phyloP scores from a whole-genome alignment of 1,140 invertebrate genomes.

The Littorina saxatilis region DNA sequence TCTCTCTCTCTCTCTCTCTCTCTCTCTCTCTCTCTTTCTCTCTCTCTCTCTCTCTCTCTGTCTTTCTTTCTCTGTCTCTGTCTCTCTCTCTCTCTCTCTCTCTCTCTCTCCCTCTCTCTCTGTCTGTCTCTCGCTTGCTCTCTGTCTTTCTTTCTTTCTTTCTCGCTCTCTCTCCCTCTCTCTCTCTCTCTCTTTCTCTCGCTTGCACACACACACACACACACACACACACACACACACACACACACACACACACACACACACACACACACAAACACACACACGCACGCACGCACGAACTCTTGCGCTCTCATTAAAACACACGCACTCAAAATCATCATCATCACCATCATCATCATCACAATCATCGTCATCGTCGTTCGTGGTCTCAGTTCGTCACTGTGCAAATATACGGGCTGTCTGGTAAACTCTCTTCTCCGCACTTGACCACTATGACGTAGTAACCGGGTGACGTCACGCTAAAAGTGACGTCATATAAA shows the following conservation, averaged over 20 bases:
- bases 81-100: neutral
- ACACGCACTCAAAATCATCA: neutral
- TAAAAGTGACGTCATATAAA: constrained; percentile 67
- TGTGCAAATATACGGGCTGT: constrained; percentile 64
- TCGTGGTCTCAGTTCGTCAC: constrained; percentile 34
- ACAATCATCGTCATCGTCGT: too few relatives aligned
- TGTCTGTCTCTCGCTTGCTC: neutral
- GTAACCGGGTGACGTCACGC: constrained; percentile 64
- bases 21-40: neutral
- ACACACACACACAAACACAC: constrained; percentile 3
- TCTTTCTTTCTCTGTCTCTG: neutral
- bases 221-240: constrained; percentile 12
- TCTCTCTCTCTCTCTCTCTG: neutral
- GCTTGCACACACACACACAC: neutral
- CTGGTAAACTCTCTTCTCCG: constrained; percentile 61
- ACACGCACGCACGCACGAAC: neutral
- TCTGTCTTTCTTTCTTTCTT: neutral
- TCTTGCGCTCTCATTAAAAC: too few relatives aligned
- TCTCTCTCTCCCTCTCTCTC: neutral
- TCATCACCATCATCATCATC: too few relatives aligned
- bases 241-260: neutral
- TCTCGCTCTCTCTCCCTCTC: too few relatives aligned
- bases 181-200: neutral
- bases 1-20: neutral
- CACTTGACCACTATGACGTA: constrained; percentile 72